Conservation (phyloP, 2,797 vertebrate species). For the Xiphophorus birchmanni region DNA sequence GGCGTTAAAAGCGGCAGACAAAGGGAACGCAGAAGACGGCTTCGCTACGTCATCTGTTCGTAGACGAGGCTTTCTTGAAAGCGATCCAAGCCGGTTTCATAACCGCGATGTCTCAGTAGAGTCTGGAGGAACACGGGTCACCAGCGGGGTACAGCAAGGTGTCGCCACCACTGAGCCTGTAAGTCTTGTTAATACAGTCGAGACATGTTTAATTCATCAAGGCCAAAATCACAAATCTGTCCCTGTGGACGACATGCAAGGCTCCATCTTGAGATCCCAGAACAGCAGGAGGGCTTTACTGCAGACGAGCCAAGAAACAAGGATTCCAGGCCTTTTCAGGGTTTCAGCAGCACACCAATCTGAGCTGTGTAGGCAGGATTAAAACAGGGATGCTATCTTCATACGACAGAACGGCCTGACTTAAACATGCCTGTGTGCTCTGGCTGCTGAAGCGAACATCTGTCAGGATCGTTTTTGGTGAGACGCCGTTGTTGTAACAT, state of each 20-base stretch:
- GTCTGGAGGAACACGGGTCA: neutral
- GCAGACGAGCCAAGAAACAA: neutral
- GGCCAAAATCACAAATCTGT: conserved; percentile 22
- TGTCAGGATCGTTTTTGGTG: conserved; percentile 5
- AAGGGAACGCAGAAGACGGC: conserved; percentile 49
- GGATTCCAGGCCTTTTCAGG: conserved; percentile 11
- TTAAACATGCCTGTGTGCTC: conserved; percentile 5
- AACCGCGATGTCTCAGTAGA: conserved; percentile 14
- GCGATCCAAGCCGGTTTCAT: neutral
- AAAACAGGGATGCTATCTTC: conserved; percentile 44
- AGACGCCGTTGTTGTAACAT: neutral
- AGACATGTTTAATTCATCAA: conserved; percentile 24
- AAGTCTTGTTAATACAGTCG: conserved; percentile 13
- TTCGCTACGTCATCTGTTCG: conserved; percentile 36
- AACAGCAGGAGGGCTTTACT: conserved; percentile 6
- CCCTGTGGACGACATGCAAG: neutral
- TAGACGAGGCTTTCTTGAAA: conserved; percentile 4
- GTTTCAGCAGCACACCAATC: neutral
- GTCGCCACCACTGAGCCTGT: neutral
- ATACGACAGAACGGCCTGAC: conserved; percentile 35
- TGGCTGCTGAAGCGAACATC: neutral
- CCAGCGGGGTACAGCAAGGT: neutral
- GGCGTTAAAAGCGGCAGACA: conserved; percentile 42
- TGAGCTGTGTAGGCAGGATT: conserved; percentile 37
- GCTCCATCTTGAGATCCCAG: conserved; percentile 4